Base-by-base conservation (phyloP, 2,113 vertebrate genomes). In the Mellivora capensis region DNA sequence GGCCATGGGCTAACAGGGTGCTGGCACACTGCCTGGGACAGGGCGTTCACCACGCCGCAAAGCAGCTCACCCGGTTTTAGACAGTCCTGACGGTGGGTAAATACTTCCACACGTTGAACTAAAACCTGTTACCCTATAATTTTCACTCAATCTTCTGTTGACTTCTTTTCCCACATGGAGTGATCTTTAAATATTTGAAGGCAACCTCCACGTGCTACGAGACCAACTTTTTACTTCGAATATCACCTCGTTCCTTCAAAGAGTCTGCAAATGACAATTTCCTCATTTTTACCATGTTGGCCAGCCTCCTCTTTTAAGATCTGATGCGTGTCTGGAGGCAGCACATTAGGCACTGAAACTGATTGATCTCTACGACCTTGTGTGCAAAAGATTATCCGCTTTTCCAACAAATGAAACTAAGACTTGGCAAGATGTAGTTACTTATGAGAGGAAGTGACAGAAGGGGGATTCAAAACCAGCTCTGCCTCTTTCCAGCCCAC, bases 21-120 rank as follows among this genome's bases (percentile, higher is more conserved):
- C 84, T 97, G 97, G 98, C 91, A 37, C 9, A 6, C 18, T 44
- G 95, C 97, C 96, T 8, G 6, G 98, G 77, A 98, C 97, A 97
- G 93, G 93, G 85, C 21, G 95, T 97, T 94, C 97, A 42, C 95
- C 77, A 61, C 9, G 1, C 29, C 27, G 1, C 62, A 61, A 81
- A 87, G 57, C 88, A 87, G 74, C 80, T 80, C 74, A 69, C 87
- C 72, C 82, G 44, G 52, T 77, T 84, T 83, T 61, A 93, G 81
- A 94, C 59, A 54, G 67, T 93, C 94, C 84, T 79, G 44, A 90
- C 79, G 44, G 83, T 79, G 64, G 87, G 57, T 77, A 88, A 97
- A 77, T 81, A 52, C 31, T 91, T 93, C 69, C 11, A 0, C 76
- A 49, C 21, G 21, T 8, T 71, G 84, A 84, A 7, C 39, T 86